Base-by-base conservation (phyloP, 2,888 invertebrate species). In the Cotesia congregata region DNA sequence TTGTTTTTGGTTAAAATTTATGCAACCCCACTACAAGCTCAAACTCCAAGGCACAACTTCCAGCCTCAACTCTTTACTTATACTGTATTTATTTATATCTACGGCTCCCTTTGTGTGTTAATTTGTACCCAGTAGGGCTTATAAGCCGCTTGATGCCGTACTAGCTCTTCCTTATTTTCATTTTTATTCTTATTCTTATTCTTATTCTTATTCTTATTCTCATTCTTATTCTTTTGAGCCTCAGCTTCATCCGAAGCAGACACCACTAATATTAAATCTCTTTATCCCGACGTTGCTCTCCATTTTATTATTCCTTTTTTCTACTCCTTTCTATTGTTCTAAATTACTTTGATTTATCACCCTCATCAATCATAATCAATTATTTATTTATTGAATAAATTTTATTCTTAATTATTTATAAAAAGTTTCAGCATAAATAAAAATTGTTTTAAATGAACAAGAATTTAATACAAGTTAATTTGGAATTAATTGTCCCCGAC, bases 101-200 rank as follows among this genome's bases (percentile, higher is more conserved):
- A 80, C 80, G 80, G 83, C 82, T 80, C 82, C 88, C 87, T 88
- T 89, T 89, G 88, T 89, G 88, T 89, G 89, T 88, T 88, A 89
- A 89, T 89, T 88, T 88, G 84, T 84, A 83, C 82, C 80, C 80
- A 79, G 80, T 79, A 82, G 77, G 75, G 79, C 68, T 69, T 73
- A 68, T 72, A 71, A 60, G 40, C 65, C 73, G 38, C 9, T 40
- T 39, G 7, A 38, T 68, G 77, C 74, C 77, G 75, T 71, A 20
- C 67, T 6, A 67, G 50, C 50, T 50, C 20, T 20, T 20, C 20
- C 20, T 20, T 20, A 1, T 20, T 20, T 20, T 20, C 20, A 20
- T 20, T 20, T 20, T 20, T 20, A 20, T 20, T 20, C 2, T 20
- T 20, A 20, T 20, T 20, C 2, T 20, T 1, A 20, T 1, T 20